A percentile compares a stretch with the other conserved stretches of the same genome.
phyloP scores from a whole-genome alignment of 2,113 vertebrate genomes.

The Stigmatopora argus region DNA sequence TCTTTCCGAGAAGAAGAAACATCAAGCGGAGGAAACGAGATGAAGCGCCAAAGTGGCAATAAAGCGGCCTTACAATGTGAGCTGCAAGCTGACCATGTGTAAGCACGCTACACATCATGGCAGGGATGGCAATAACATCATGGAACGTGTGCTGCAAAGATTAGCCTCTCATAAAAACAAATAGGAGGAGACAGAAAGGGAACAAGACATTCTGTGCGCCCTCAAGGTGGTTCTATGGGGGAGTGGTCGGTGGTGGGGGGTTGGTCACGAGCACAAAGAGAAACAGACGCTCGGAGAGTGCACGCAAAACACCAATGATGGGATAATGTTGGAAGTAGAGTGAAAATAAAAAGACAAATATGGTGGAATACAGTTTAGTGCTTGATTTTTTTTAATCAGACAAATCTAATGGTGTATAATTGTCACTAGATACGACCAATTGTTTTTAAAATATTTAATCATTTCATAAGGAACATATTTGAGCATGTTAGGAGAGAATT shows the following conservation, averaged over 20 bases:
- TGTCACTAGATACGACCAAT: too few relatives aligned
- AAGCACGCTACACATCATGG: slow-evolving; percentile 25
- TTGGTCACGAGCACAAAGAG: slow-evolving; percentile 18
- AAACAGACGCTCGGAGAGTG: slow-evolving; percentile 6
- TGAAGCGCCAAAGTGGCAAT: slow-evolving; percentile 56
- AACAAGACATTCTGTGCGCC: slow-evolving; percentile 2
- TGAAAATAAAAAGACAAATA: neutral
- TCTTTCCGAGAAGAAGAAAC: slow-evolving; percentile 62
- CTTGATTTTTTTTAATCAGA: neutral
- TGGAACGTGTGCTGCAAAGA: slow-evolving; percentile 13
- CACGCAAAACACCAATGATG: neutral
- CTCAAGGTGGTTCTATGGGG: slow-evolving; percentile 2
- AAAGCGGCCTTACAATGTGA: slow-evolving; percentile 32
- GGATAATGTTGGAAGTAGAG: neutral
- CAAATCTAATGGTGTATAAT: neutral
- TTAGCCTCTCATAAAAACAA: slow-evolving; percentile 13
- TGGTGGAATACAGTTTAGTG: neutral
- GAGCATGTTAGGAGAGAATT: too few relatives aligned
- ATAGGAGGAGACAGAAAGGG: slow-evolving; percentile 4
- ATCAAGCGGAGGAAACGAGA: slow-evolving; percentile 55
- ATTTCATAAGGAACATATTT: neutral
- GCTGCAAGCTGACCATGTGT: slow-evolving; percentile 17
- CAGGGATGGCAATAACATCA: slow-evolving; percentile 23
- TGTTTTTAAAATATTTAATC: too few relatives aligned
- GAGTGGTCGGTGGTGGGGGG: neutral